Evolutionary conservation across 1,140 invertebrate genomes (phyloP).

Genomic region (Agraylea sexmaculata): DNA sequence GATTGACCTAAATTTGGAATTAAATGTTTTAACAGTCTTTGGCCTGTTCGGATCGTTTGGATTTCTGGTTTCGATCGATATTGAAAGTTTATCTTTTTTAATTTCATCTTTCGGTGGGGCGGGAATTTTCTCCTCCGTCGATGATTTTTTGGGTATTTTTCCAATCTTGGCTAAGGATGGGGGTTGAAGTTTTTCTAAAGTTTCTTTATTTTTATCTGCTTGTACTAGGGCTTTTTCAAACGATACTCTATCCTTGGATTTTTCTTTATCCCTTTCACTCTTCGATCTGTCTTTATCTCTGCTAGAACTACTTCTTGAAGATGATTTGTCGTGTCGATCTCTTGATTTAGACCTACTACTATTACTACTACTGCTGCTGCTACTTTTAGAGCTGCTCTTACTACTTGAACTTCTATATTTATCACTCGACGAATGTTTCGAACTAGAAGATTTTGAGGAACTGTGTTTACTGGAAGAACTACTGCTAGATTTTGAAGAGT

Average conservation of each 20-base stretch:
- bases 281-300: slow-evolving; percentile 14
- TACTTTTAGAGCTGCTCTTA: slow-evolving; percentile 27
- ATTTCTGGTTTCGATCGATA: slow-evolving; percentile 67
- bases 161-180: slow-evolving; percentile 56
- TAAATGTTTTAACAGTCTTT: slow-evolving; percentile 80
- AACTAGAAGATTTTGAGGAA: slow-evolving; percentile 28
- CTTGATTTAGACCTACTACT: no score
- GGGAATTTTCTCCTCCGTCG: slow-evolving; percentile 27
- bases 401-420: slow-evolving; percentile 35
- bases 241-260: slow-evolving; percentile 33
- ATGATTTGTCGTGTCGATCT: slow-evolving; percentile 35
- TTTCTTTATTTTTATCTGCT: slow-evolving; percentile 55
- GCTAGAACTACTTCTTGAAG: slow-evolving; percentile 29
- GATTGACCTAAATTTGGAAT: slow-evolving; percentile 77
- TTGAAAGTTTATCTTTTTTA: slow-evolving; percentile 60
- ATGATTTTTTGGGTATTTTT: slow-evolving; percentile 61
- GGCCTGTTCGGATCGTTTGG: slow-evolving; percentile 51
- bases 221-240: slow-evolving; percentile 40
- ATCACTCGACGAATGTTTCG: no score
- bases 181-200: slow-evolving; percentile 49
- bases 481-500: slow-evolving; percentile 39
- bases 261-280: slow-evolving; percentile 32
- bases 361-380: slow-evolving; percentile 33
- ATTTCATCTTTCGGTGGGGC: slow-evolving; percentile 28
- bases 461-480: slow-evolving; percentile 38